Conservation (phyloP, 2,797 vertebrate genomes). For the Sarcoramphus papa region DNA sequence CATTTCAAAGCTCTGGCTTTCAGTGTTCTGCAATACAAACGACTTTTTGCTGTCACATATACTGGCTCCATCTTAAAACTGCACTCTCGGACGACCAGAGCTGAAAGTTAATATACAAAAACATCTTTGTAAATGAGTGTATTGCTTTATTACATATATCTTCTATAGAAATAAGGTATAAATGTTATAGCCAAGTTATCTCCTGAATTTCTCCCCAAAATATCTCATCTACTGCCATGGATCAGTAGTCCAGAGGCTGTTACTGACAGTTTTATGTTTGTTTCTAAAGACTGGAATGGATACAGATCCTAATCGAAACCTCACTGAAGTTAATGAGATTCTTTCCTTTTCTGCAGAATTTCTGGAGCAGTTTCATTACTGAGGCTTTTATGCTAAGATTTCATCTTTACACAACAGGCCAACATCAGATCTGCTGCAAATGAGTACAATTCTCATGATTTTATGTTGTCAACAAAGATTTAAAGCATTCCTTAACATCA, state of each 20-base stretch:
- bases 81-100: background rate
- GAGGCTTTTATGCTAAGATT: background rate
- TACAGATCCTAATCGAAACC: background rate
- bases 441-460: background rate
- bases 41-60: background rate
- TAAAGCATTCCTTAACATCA: constrained; percentile 17
- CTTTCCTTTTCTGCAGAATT: constrained; percentile 1
- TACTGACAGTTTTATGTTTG: background rate
- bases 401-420: background rate
- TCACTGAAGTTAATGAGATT: background rate
- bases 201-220: background rate
- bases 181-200: background rate
- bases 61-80: background rate
- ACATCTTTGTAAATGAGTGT: background rate
- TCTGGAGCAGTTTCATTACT: background rate
- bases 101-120: background rate
- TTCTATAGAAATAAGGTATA: background rate
- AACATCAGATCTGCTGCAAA: background rate
- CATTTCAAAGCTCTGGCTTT: background rate
- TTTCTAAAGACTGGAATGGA: background rate
- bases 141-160: background rate
- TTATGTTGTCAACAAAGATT: background rate
- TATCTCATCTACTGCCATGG: background rate
- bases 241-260: background rate
- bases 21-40: background rate